Percentiles rank a stretch among this genome's conserved stretches.
Evolutionary conservation across 2,797 vertebrate genomes (phyloP).

Genomic region (Brachyalestes nurse): DNA sequence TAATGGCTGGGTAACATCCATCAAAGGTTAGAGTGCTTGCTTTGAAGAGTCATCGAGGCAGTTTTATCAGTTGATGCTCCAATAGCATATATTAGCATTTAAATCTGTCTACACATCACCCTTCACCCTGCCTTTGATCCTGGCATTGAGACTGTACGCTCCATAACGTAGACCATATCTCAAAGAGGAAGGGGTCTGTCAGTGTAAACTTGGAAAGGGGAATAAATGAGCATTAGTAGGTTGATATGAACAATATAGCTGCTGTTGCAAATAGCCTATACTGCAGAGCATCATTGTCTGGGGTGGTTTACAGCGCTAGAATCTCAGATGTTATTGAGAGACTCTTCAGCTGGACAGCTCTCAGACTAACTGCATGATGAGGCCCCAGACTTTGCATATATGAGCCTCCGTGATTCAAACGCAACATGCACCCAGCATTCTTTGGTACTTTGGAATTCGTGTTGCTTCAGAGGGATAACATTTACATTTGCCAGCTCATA

Average conservation of each 20-base stretch:
- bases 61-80: slow-evolving; percentile 45
- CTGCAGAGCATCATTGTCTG: too few relatives aligned
- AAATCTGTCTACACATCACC: slow-evolving; percentile 30
- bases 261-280: neutral
- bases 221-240: slow-evolving; percentile 3
- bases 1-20: slow-evolving; percentile 13
- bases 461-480: slow-evolving; percentile 3
- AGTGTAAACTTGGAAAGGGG: neutral
- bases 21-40: slow-evolving; percentile 38
- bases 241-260: neutral
- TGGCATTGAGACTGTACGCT: slow-evolving; percentile 15
- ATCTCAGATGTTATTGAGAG: neutral
- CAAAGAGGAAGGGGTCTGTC: slow-evolving; percentile 30
- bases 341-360: neutral
- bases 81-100: slow-evolving; percentile 52
- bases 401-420: neutral
- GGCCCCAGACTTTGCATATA: neutral
- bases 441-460: neutral
- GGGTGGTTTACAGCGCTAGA: neutral
- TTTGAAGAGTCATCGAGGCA: slow-evolving; percentile 50
- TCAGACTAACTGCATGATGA: neutral
- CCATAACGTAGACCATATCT: slow-evolving; percentile 23
- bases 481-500: slow-evolving; percentile 23
- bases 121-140: slow-evolving; percentile 31
- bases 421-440: neutral